Conservation (phyloP, 2,888 invertebrate genomes). For the Dasypogon diadema region DNA sequence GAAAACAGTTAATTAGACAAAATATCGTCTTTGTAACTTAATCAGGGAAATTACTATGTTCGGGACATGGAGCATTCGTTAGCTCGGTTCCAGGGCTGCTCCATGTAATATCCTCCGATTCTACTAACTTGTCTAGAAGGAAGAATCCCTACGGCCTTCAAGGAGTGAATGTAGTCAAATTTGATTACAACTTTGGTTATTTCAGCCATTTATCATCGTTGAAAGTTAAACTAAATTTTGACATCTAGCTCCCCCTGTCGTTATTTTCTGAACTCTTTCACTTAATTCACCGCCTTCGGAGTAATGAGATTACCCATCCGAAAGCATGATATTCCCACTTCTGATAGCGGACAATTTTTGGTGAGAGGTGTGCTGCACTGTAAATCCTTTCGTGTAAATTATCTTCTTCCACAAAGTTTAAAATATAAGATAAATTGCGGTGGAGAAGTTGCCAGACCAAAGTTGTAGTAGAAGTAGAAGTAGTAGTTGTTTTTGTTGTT, state of each 20-base stretch:
- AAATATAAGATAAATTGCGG: slow-evolving; percentile 19
- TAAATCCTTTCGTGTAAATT: slow-evolving; percentile 5
- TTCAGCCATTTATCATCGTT: slow-evolving; percentile 40
- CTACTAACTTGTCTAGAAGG: not conserved
- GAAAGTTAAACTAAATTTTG: slow-evolving; percentile 44
- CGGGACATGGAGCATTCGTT: not conserved
- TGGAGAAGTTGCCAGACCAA: not conserved
- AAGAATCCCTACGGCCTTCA: slow-evolving; percentile 35
- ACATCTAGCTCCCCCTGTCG: slow-evolving; percentile 11
- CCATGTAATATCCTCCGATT: not conserved
- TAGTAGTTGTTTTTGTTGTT: no score
- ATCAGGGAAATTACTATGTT: not conserved
- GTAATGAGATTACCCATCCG: slow-evolving; percentile 19
- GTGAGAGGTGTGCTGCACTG: no score
- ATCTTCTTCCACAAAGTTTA: slow-evolving; percentile 7
- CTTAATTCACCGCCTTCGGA: slow-evolving; percentile 7
- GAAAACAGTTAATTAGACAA: not conserved
- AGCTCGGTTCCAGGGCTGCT: not conserved
- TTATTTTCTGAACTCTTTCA: not conserved
- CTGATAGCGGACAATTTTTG: slow-evolving; percentile 9
- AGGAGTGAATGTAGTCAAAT: slow-evolving; percentile 25
- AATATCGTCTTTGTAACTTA: slow-evolving; percentile 13
- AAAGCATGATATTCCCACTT: slow-evolving; percentile 18
- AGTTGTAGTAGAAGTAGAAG: not conserved
- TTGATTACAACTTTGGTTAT: slow-evolving; percentile 37